Conservation (phyloP, 2,113 vertebrate genomes). For the Thalassarche chlororhynchos region DNA sequence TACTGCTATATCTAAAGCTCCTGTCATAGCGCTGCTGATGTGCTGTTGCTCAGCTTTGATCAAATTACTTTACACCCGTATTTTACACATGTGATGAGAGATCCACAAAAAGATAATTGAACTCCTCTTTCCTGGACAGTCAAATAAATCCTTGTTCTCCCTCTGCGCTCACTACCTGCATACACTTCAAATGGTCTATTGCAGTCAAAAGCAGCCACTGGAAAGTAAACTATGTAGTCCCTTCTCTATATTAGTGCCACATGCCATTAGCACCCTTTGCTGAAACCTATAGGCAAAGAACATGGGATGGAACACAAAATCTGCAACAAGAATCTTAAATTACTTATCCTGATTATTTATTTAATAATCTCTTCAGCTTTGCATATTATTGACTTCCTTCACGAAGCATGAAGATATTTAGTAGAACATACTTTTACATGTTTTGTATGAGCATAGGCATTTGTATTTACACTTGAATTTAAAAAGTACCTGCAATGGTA, state of each 20-base stretch:
- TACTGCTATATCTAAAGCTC: constrained; percentile 44
- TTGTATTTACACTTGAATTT: neutral
- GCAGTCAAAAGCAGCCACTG: neutral
- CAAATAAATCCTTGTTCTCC: neutral
- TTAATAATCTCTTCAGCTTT: neutral
- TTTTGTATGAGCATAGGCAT: neutral
- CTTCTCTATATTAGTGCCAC: neutral
- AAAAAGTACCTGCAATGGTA: neutral
- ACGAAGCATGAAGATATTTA: neutral
- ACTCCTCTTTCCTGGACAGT: neutral
- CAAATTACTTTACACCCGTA: constrained; percentile 24
- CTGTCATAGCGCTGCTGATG: constrained; percentile 42
- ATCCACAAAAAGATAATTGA: constrained; percentile 14
- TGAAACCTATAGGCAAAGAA: constrained; percentile 20
- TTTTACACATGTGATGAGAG: constrained; percentile 23
- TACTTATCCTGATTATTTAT: neutral
- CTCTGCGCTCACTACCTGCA: constrained; percentile 42
- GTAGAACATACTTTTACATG: neutral
- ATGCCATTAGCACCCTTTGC: neutral
- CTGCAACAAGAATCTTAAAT: neutral
- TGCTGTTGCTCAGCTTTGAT: constrained; percentile 28
- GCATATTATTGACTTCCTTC: neutral
- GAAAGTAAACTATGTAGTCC: constrained; percentile 25
- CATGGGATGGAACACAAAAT: neutral
- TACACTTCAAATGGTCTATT: constrained; percentile 29